A percentile compares a stretch with the other conserved stretches of the same genome.
Conservation (phyloP, 2,113 vertebrate genomes). For the Bothrops jararaca region DNA sequence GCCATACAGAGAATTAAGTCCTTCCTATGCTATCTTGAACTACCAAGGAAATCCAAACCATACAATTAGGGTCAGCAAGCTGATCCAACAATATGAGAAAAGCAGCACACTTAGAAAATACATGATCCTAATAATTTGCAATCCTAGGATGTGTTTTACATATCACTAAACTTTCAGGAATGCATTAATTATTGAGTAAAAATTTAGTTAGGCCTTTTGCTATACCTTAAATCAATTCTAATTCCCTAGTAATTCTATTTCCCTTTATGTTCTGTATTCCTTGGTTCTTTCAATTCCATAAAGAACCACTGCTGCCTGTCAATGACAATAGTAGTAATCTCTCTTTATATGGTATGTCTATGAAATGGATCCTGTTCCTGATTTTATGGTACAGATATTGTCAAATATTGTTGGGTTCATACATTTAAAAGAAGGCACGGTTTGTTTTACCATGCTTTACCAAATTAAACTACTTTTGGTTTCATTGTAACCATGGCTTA, state of each 20-base stretch:
- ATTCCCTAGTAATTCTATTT: background rate
- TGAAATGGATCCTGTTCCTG: background rate
- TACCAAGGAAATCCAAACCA: background rate
- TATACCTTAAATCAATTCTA: background rate
- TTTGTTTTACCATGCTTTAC: too few species aligned
- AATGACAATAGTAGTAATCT: background rate
- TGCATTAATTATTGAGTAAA: background rate
- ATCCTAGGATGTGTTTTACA: background rate
- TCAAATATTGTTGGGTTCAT: background rate
- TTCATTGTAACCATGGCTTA: too few species aligned
- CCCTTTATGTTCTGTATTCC: background rate
- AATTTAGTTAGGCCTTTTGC: background rate
- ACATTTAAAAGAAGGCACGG: too few species aligned
- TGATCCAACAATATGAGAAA: background rate
- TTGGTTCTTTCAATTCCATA: background rate
- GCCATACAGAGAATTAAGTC: background rate
- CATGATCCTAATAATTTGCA: background rate
- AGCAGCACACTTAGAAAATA: background rate
- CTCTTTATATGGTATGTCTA: background rate
- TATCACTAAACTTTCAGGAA: background rate
- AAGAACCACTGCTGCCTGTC: background rate
- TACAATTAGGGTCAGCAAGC: background rate
- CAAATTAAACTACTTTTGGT: too few species aligned
- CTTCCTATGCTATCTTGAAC: background rate
- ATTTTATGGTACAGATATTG: background rate